These are phyloP conservation scores for Stegostoma tigrinum DNA, from an alignment of 2,113 vertebrate species.

Conservation along the genomic window DNA sequence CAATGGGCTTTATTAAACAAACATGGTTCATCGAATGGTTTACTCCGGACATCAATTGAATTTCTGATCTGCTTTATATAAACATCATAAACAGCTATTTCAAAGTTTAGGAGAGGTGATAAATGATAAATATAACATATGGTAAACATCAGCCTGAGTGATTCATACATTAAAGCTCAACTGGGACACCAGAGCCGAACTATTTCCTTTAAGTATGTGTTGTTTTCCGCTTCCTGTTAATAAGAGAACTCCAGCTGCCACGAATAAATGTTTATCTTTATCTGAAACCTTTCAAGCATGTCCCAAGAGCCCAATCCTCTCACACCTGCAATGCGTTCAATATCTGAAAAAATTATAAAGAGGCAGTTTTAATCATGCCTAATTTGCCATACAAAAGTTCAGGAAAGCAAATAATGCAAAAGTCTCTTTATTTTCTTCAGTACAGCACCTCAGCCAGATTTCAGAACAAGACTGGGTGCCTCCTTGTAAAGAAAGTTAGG, in stretches of 20 bases:
- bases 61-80: not conserved
- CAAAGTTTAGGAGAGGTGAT: not conserved
- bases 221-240: conserved; percentile 15
- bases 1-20: not conserved
- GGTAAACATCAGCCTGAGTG: not conserved
- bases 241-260: not conserved
- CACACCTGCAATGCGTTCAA: not conserved
- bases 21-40: not conserved
- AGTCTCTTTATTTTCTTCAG: not conserved
- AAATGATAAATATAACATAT: conserved; percentile 17
- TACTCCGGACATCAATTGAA: too few relatives aligned
- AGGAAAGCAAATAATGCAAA: not conserved
- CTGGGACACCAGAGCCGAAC: not conserved
- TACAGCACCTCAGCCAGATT: not conserved
- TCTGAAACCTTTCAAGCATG: not conserved
- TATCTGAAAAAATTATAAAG: not conserved
- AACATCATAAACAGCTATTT: not conserved
- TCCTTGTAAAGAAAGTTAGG: not conserved
- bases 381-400: not conserved
- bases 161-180: not conserved
- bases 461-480: not conserved
- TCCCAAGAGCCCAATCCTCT: not conserved
- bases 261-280: not conserved
- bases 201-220: conserved; percentile 3
- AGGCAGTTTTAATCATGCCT: not conserved